These are phyloP conservation scores for Crossocerus cetratus DNA, from an alignment of 2,888 invertebrate species.

Conservation along the genomic window DNA sequence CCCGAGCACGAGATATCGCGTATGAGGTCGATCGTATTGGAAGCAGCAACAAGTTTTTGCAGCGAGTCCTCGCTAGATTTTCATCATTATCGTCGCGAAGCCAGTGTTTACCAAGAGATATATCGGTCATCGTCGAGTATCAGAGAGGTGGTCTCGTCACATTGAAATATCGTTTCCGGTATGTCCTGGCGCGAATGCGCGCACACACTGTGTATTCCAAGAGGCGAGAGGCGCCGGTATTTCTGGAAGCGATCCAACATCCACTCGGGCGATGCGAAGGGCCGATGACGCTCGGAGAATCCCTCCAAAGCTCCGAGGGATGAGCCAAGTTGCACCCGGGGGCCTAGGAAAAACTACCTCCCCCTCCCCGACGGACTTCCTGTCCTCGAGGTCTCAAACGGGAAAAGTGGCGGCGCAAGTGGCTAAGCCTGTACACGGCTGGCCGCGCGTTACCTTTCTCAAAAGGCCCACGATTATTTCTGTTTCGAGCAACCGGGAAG, in stretches of 20 bases:
- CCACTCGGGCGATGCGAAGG: constrained; percentile 29
- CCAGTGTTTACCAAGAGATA: no score
- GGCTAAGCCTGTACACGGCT: no score
- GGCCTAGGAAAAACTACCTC: no score
- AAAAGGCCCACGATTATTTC: constrained; percentile 3
- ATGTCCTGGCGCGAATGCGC: constrained; percentile 29
- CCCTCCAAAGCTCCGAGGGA: constrained; percentile 9
- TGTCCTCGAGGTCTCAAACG: no score
- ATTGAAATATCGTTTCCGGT: constrained; percentile 53
- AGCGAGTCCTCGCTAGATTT: background rate
- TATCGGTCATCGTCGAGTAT: constrained; percentile 2
- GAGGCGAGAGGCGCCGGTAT: constrained; percentile 23
- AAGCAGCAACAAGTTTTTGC: background rate
- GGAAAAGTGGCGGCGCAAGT: no score
- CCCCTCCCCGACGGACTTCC: no score
- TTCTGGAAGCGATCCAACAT: constrained; percentile 45
- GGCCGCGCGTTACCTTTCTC: no score
- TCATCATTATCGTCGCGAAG: background rate
- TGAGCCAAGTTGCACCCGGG: no score
- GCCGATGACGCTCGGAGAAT: constrained; percentile 35
- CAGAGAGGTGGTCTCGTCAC: constrained; percentile 25
- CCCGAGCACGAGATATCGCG: background rate
- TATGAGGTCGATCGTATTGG: background rate
- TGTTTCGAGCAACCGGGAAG: constrained; percentile 33
- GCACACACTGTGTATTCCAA: constrained; percentile 30